Conservation (phyloP, 2,797 vertebrate species). For the Gobionotothen gibberifrons region DNA sequence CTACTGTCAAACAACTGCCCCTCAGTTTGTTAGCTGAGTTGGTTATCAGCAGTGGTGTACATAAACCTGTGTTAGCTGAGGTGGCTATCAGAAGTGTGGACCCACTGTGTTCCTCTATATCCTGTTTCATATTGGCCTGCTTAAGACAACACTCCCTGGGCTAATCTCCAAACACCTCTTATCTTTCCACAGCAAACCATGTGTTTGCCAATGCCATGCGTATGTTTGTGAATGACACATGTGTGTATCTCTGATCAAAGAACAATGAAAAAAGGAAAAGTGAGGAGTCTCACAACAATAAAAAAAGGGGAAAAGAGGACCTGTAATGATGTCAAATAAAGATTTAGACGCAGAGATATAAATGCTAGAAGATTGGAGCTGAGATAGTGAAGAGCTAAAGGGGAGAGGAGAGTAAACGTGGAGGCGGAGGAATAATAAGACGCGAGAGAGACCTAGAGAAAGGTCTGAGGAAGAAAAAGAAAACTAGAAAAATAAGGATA, state of each 20-base stretch:
- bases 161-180: slow-evolving; percentile 74
- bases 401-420: slow-evolving; percentile 9
- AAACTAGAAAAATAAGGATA: slow-evolving; percentile 27
- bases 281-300: not conserved
- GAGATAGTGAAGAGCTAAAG: not conserved
- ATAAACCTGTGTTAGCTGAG: slow-evolving; percentile 26
- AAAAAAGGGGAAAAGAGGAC: not conserved
- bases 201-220: slow-evolving; percentile 15
- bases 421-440: slow-evolving; percentile 23
- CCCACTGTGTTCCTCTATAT: slow-evolving; percentile 35
- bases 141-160: slow-evolving; percentile 63
- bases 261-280: slow-evolving; percentile 13
- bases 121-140: slow-evolving; percentile 51
- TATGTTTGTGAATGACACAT: slow-evolving; percentile 5
- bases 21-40: slow-evolving; percentile 12
- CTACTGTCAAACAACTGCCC: slow-evolving; percentile 1
- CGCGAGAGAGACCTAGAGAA: slow-evolving; percentile 11
- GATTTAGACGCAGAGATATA: not conserved
- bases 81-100: slow-evolving; percentile 41
- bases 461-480: slow-evolving; percentile 15
- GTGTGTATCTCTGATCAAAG: slow-evolving; percentile 14
- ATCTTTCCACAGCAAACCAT: slow-evolving; percentile 67
- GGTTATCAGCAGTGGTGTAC: slow-evolving; percentile 30
- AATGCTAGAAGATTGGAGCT: not conserved
- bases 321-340: not conserved